Evolutionary conservation across 1,140 invertebrate genomes (phyloP).

Genomic region (Acyrthosiphon pisum): DNA sequence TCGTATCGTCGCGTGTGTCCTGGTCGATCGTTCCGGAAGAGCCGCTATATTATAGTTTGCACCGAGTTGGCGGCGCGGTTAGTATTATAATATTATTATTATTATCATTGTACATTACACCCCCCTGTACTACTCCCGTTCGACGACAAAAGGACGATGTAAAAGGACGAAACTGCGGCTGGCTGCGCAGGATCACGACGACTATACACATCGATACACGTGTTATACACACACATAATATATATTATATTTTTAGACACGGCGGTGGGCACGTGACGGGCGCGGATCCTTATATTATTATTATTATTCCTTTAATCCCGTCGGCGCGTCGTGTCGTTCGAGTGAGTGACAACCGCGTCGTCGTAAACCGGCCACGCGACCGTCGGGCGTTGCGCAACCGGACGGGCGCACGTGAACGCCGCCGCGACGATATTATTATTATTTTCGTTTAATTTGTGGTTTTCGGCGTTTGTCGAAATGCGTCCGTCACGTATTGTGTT

Average conservation of each 20-base stretch:
- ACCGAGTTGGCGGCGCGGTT: background rate
- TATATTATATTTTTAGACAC: background rate
- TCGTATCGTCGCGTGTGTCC: background rate
- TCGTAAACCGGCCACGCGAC: conserved; percentile 56
- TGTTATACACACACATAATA: background rate
- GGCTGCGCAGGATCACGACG: background rate
- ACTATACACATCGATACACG: background rate
- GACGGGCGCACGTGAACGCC: conserved; percentile 36
- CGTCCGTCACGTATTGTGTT: conserved; percentile 13
- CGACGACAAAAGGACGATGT: background rate
- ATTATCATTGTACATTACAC: background rate
- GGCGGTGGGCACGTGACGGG: conserved; percentile 35
- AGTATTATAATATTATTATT: background rate
- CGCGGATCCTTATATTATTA: background rate
- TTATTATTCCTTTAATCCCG: conserved; percentile 35
- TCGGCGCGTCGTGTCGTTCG: background rate
- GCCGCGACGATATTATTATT: conserved; percentile 34
- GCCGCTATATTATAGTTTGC: background rate
- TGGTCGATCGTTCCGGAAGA: background rate
- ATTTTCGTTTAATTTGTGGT: conserved; percentile 57
- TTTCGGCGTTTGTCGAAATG: conserved; percentile 30
- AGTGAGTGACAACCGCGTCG: conserved; percentile 56
- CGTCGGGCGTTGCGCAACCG: conserved; percentile 41
- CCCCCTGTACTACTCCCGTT: background rate
- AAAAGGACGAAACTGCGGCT: background rate